phyloP scores from a whole-genome alignment of 2,888 invertebrate species.

The Stenolophus ochropezus region DNA sequence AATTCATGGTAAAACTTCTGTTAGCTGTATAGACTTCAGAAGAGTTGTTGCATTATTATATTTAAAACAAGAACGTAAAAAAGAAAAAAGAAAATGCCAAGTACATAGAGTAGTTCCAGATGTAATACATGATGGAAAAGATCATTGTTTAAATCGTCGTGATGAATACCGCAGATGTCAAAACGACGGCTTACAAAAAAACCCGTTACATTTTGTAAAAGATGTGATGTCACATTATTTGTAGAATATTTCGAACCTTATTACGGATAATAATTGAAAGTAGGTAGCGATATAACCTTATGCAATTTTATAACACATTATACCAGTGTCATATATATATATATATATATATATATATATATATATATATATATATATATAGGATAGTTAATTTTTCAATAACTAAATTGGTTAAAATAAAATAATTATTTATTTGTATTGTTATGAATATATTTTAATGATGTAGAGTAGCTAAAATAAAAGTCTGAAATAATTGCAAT shows the following conservation, averaged over 20 bases:
- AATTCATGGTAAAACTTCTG: neutral
- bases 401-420: no score
- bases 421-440: no score
- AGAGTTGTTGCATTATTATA: conserved; percentile 3
- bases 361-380: no score
- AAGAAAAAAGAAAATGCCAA: neutral
- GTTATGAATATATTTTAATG: no score
- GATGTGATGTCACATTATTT: conserved; percentile 30
- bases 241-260: neutral
- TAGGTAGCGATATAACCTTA: neutral
- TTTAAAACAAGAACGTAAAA: neutral
- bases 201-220: conserved; percentile 6
- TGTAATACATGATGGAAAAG: conserved; percentile 10
- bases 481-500: no score
- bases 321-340: conserved; percentile 10
- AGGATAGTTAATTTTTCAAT: no score
- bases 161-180: conserved; percentile 11
- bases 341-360: no score
- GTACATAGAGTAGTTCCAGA: neutral
- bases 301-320: conserved; percentile 12
- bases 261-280: neutral
- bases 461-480: no score
- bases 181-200: neutral
- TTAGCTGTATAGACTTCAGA: conserved; percentile 7
- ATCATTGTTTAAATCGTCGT: neutral